Evolutionary conservation across 2,888 invertebrate genomes (phyloP), one percentile per base, ranked within the genome.

Genomic region (Orchesella flavescens): DNA sequence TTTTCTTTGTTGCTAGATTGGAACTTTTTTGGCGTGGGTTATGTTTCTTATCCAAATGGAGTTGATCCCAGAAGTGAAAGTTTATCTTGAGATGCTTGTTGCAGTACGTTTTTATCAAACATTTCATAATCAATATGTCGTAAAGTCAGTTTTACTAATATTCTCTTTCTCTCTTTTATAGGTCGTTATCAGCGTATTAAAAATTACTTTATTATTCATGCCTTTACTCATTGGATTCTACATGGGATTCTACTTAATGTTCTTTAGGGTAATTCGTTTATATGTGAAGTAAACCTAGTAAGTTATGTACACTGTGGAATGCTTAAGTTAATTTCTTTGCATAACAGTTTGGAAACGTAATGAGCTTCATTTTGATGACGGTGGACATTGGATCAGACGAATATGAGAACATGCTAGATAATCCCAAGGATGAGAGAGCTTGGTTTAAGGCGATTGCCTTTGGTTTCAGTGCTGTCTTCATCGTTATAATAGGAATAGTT

Each of bases 231-330:
- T 85, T 46, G 86, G 84, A 49, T 86, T 85, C 34, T 86, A 73
- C 57, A 85, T 86, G 84, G 86, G 86, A 44, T 86, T 86, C 75
- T 78, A 78, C 34, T 55, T 86, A 15, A 71, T 86, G 75, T 86
- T 81, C 49, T 23, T 34, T 23, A 44, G 79, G 17, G 86, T 86
- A 57, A 80, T n/a, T n/a, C n/a, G 72, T 55, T 53, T 65, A 44
- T 57, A 5, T 24, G 24, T 23, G 21, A 65, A 23, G 9, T n/a
- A n/a, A n/a, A n/a, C n/a, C n/a, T n/a, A n/a, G n/a, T n/a, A n/a
- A n/a, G n/a, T n/a, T 46, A 46, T 46, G 46, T 46, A 46, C 13
- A 13, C 46, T 46, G 46, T 9, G 13, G 9, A 46, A 10, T 46
- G 9, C 13, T 46, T 46, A 46, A 21, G 10, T 23, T 34, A 49